Conservation (phyloP, 1,140 invertebrate genomes). For the Neodiprion virginianus region DNA sequence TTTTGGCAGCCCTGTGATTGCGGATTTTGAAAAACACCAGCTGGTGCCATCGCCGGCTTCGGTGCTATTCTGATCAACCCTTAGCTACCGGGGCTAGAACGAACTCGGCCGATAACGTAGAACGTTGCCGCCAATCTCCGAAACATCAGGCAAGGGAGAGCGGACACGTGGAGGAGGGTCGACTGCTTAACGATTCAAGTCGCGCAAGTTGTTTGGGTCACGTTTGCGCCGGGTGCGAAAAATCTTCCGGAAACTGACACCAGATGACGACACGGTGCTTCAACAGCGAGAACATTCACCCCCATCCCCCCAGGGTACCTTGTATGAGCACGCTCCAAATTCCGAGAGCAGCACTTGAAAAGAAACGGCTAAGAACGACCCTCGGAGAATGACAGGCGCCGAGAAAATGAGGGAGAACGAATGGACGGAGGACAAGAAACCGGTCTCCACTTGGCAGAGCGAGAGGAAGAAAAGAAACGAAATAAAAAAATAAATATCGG, state of each 20-base stretch:
- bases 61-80: slow-evolving; percentile 41
- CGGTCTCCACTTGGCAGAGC: too few relatives aligned
- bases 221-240: slow-evolving; percentile 22
- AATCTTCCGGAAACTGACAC: not conserved
- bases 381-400: too few relatives aligned
- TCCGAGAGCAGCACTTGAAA: too few relatives aligned
- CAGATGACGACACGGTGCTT: slow-evolving; percentile 46
- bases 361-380: too few relatives aligned
- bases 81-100: slow-evolving; percentile 19
- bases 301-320: not conserved
- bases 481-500: too few relatives aligned
- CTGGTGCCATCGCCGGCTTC: slow-evolving; percentile 43
- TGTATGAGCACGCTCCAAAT: not conserved
- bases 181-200: slow-evolving; percentile 32
- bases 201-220: slow-evolving; percentile 28
- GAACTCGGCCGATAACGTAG: slow-evolving; percentile 55
- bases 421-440: too few relatives aligned
- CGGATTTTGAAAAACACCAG: not conserved
- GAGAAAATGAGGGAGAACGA: too few relatives aligned
- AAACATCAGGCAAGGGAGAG: slow-evolving; percentile 35
- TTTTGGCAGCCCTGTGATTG: too few relatives aligned
- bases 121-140: slow-evolving; percentile 22
- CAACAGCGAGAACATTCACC: not conserved
- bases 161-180: slow-evolving; percentile 1
- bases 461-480: too few relatives aligned